Percentiles rank a stretch among this genome's conserved stretches.
phyloP scores from a whole-genome alignment of 2,888 invertebrate species.

The Sthenelais limicola region DNA sequence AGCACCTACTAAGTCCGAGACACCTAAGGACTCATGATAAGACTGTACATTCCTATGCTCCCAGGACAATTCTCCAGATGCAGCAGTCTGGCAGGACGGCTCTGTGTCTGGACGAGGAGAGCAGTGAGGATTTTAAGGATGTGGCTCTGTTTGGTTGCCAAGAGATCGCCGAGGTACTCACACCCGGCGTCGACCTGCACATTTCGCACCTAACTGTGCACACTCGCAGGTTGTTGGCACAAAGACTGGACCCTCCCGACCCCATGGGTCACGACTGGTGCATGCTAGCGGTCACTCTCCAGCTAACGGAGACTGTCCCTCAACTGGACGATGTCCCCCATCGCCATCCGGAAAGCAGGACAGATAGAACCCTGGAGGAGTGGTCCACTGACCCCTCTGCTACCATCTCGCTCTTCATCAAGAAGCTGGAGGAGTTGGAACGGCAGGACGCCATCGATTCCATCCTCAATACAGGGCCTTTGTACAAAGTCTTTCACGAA shows the following conservation, averaged over 20 bases:
- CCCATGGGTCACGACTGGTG: slow-evolving; percentile 76
- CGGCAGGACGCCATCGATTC: slow-evolving; percentile 77
- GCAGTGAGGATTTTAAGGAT: slow-evolving; percentile 76
- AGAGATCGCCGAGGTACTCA: slow-evolving; percentile 73
- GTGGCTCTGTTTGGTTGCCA: slow-evolving; percentile 74
- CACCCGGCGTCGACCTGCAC: slow-evolving; percentile 77
- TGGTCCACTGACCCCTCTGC: slow-evolving; percentile 73
- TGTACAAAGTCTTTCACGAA: slow-evolving; percentile 45
- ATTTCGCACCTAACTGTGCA: slow-evolving; percentile 78
- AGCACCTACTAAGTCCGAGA: slow-evolving; percentile 77
- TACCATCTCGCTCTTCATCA: slow-evolving; percentile 76
- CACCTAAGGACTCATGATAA: slow-evolving; percentile 48
- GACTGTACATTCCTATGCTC: slow-evolving; percentile 62
- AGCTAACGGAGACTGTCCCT: slow-evolving; percentile 75
- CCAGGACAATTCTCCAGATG: slow-evolving; percentile 71
- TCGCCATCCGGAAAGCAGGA: slow-evolving; percentile 67
- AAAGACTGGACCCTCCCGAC: slow-evolving; percentile 75
- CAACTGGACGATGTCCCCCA: slow-evolving; percentile 71
- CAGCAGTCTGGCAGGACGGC: slow-evolving; percentile 68
- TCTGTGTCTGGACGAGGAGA: slow-evolving; percentile 73
- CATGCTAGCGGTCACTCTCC: slow-evolving; percentile 75
- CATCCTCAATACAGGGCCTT: slow-evolving; percentile 76
- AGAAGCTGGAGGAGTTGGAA: slow-evolving; percentile 77
- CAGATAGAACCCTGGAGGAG: slow-evolving; percentile 74
- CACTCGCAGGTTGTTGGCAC: slow-evolving; percentile 74